Percentiles rank a stretch among this genome's conserved stretches.
These are phyloP conservation scores for Proterorhinus semilunaris DNA, from an alignment of 2,113 vertebrate species.

Conservation along the genomic window DNA sequence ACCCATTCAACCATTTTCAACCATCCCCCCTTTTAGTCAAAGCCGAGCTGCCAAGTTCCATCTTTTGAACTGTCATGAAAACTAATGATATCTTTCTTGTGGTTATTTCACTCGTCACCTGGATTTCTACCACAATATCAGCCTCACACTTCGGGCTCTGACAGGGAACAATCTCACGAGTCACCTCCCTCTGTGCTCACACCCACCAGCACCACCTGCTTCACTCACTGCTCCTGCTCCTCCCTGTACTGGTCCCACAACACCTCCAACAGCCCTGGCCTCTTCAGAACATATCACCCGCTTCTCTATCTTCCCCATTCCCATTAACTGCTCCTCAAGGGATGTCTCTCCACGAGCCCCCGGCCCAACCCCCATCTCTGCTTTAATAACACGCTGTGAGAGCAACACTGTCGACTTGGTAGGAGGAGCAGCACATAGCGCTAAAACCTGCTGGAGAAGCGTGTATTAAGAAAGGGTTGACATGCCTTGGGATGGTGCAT, in stretches of 20 bases:
- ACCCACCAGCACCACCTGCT: conserved; percentile 63
- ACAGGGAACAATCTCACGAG: conserved; percentile 27
- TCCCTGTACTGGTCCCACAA: conserved; percentile 28
- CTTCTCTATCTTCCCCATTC: not conserved
- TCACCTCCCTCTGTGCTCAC: conserved; percentile 26
- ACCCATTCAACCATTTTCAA: conserved; percentile 45
- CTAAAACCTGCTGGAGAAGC: conserved; percentile 61
- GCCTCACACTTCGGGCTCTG: conserved; percentile 25
- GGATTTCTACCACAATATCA: conserved; percentile 7
- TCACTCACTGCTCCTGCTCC: conserved; percentile 37
- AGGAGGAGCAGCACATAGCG: conserved; percentile 25
- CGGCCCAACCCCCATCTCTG: conserved; percentile 8
- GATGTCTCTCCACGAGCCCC: conserved; percentile 11
- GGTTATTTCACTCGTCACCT: not conserved
- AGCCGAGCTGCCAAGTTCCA: conserved; percentile 15
- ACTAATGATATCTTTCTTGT: conserved; percentile 4
- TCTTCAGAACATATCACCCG: conserved; percentile 24
- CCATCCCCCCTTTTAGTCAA: conserved; percentile 50
- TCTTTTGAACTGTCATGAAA: conserved; percentile 11
- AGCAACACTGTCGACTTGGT: conserved; percentile 46
- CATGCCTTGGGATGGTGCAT: conserved; percentile 85
- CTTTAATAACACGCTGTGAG: conserved; percentile 29
- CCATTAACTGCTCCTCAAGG: conserved; percentile 14
- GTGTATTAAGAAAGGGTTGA: conserved; percentile 65
- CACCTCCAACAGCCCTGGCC: conserved; percentile 2